phyloP scores from a whole-genome alignment of 2,113 vertebrate species.

The Pristiophorus japonicus region DNA sequence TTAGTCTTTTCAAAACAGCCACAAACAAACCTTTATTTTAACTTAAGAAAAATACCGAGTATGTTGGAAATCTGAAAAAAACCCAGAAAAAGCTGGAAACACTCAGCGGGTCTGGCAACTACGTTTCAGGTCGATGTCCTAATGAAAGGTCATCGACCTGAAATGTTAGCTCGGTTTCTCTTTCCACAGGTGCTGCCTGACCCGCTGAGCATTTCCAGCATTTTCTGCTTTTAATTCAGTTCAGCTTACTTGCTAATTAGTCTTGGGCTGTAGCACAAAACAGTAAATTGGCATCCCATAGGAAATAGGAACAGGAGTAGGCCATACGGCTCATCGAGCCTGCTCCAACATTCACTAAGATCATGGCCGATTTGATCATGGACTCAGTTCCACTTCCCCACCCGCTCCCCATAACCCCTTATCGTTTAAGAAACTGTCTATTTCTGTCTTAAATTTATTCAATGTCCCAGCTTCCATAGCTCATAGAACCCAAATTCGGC shows the following conservation, averaged over 20 bases:
- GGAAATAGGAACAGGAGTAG: too few relatives aligned
- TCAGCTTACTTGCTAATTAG: not conserved
- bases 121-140: not conserved
- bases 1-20: not conserved
- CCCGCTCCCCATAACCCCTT: too few relatives aligned
- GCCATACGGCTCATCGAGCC: too few relatives aligned
- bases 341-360: too few relatives aligned
- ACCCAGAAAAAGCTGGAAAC: not conserved
- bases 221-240: not conserved
- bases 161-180: not conserved
- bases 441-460: too few relatives aligned
- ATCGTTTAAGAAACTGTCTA: too few relatives aligned
- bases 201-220: not conserved
- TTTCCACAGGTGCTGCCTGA: not conserved
- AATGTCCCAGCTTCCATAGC: too few relatives aligned
- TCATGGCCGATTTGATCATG: too few relatives aligned
- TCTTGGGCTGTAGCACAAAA: not conserved
- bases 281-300: too few relatives aligned
- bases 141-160: not conserved
- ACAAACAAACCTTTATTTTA: not conserved
- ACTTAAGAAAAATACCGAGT: not conserved
- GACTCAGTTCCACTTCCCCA: too few relatives aligned
- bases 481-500: too few relatives aligned
- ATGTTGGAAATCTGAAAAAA: too few relatives aligned
- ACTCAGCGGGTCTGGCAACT: not conserved